Conservation (phyloP, 2,888 invertebrate genomes). For the Pherbina coryleti region DNA sequence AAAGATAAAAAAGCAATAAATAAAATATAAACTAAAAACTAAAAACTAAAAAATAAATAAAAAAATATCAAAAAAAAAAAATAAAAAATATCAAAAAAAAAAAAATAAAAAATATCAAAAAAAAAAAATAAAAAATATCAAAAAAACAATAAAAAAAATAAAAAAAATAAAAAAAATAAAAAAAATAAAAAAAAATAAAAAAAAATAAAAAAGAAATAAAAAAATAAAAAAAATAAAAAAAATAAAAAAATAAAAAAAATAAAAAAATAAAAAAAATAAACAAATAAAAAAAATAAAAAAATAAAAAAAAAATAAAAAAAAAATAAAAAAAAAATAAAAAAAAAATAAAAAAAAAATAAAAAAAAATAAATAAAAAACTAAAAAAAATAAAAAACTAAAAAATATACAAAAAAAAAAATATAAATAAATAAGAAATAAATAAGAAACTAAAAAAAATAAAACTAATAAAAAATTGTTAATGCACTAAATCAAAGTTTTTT, state of each 20-base stretch:
- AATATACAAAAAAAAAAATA: too few species aligned
- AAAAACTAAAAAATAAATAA: too few species aligned
- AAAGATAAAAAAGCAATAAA: too few species aligned
- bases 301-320: not conserved
- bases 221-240: not conserved
- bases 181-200: not conserved
- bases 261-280: not conserved
- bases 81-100: not conserved
- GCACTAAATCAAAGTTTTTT: not conserved
- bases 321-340: not conserved
- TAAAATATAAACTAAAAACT: too few species aligned
- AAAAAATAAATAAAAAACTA: not conserved
- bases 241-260: not conserved
- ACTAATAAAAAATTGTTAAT: not conserved
- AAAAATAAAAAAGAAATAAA: not conserved
- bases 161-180: not conserved
- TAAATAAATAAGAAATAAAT: too few species aligned
- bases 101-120: not conserved
- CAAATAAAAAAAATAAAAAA: not conserved
- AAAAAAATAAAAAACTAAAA: not conserved
- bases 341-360: not conserved
- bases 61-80: not conserved
- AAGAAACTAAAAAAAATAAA: too few species aligned
- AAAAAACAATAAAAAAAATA: not conserved
- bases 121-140: not conserved